These are phyloP conservation scores for Syngnathus scovelli DNA, from an alignment of 2,113 vertebrate species.

Conservation along the genomic window DNA sequence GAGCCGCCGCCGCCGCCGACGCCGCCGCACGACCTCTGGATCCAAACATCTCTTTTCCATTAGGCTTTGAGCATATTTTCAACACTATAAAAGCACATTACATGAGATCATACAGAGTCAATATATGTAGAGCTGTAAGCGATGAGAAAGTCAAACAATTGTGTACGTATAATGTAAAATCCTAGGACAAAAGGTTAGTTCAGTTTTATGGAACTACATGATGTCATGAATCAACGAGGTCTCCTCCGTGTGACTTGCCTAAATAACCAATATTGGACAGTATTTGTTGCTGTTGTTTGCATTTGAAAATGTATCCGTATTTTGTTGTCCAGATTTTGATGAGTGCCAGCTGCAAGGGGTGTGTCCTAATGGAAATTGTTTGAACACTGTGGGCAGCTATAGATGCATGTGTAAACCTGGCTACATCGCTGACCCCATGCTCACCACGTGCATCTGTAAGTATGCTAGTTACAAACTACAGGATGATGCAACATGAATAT, in stretches of 20 bases:
- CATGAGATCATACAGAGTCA: too few species aligned
- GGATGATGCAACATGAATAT: too few species aligned
- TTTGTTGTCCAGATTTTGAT: slow-evolving; percentile 79
- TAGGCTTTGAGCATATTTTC: background rate
- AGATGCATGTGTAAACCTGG: slow-evolving; percentile 88
- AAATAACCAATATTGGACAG: too few species aligned
- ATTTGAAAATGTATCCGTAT: background rate
- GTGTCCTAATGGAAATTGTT: slow-evolving; percentile 90
- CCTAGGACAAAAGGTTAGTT: too few species aligned
- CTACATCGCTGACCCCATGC: slow-evolving; percentile 80
- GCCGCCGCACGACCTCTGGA: too few species aligned
- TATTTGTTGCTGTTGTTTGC: background rate
- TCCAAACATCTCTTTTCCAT: background rate
- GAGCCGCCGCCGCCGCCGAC: too few species aligned
- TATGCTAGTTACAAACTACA: slow-evolving; percentile 26
- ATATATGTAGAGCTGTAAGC: background rate
- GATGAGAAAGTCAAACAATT: background rate
- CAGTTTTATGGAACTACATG: too few species aligned
- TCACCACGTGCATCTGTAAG: slow-evolving; percentile 89
- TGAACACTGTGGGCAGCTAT: slow-evolving; percentile 93
- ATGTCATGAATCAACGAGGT: too few species aligned
- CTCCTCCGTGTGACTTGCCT: too few species aligned
- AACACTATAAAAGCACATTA: too few species aligned
- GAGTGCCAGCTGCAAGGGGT: slow-evolving; percentile 89
- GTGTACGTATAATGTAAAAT: too few species aligned